Evolutionary conservation across 2,113 vertebrate species (phyloP), one percentile per base, ranked within the genome.

Genomic region (Psittacus erithacus): DNA sequence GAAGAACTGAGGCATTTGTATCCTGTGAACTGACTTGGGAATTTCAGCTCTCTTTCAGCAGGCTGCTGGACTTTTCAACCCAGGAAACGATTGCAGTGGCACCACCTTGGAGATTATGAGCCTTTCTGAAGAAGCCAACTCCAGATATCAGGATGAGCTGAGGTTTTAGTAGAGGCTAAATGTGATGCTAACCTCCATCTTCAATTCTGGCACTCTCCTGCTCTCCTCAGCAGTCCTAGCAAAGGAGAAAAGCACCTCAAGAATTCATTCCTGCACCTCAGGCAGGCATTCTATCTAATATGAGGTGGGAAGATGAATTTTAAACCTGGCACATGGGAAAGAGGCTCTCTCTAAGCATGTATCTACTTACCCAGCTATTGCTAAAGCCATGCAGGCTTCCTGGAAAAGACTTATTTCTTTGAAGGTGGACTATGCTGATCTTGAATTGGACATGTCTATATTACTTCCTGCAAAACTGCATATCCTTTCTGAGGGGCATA

Each of bases 401-500:
- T 77, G 79, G 88, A 88, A 95, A 96, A 96, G 82, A 86, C 86
- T 95, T 87, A 91, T 93, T 96, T 96, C 78, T 93, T 62, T 93
- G 84, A 87, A 78, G 82, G 93, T 78, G 87, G 88, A 82, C 96
- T 96, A 95, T 88, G 90, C 95, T 97, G 94, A 94, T 96, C 95
- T 97, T 81, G 95, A 97, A 97, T 96, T 96, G 93, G 93, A 95
- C 88, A 80, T 62, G 90, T 90, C 96, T 96, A 95, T 96, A 97
- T 96, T 97, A 90, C 94, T 96, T 96, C 86, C 90, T 97, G 88
- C 91, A 97, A 97, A 95, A 95, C 93, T 80, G 84, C 76, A 10
- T 94, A 96, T 96, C 90, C 84, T 96, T 96, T 96, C 88, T 79
- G 82, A 95, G 90, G 76, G 76, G 65, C 84, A 96, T 97, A 97